phyloP scores from a whole-genome alignment of 2,797 vertebrate genomes.

The Glyptemys insculpta region DNA sequence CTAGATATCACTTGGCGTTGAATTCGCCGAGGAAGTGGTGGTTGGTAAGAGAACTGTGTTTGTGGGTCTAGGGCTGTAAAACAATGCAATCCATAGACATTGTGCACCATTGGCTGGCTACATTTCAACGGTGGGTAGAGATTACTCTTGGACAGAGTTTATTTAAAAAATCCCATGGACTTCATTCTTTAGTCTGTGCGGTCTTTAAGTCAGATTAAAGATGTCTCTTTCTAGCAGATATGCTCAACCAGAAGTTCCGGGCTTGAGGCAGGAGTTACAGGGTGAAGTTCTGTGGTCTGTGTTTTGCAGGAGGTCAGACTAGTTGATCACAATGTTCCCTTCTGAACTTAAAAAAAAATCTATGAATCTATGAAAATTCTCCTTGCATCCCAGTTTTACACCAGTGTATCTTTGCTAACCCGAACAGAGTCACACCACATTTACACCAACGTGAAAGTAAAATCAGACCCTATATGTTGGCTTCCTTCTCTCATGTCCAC shows the following conservation, averaged over 20 bases:
- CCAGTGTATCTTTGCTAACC: neutral
- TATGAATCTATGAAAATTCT: neutral
- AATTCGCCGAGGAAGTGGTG: rapidly evolving
- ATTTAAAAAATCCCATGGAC: neutral
- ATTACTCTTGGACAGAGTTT: neutral
- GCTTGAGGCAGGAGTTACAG: rapidly evolving
- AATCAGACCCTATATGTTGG: no score
- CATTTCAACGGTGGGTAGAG: neutral
- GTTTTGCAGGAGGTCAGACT: neutral
- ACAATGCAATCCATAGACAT: rapidly evolving
- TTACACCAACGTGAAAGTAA: neutral
- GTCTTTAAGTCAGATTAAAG: neutral
- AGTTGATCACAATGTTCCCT: neutral
- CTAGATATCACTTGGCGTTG: neutral
- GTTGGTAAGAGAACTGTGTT: neutral
- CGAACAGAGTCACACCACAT: neutral
- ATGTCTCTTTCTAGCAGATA: neutral
- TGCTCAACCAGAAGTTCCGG: neutral
- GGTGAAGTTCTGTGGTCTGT: neutral
- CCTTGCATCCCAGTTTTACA: neutral
- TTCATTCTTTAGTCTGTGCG: neutral
- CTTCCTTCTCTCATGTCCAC: neutral
- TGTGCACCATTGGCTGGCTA: rapidly evolving
- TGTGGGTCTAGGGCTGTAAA: rapidly evolving
- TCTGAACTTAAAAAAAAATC: neutral